Base-by-base conservation (phyloP, 2,113 vertebrate species). In the Miniopterus natalensis region DNA sequence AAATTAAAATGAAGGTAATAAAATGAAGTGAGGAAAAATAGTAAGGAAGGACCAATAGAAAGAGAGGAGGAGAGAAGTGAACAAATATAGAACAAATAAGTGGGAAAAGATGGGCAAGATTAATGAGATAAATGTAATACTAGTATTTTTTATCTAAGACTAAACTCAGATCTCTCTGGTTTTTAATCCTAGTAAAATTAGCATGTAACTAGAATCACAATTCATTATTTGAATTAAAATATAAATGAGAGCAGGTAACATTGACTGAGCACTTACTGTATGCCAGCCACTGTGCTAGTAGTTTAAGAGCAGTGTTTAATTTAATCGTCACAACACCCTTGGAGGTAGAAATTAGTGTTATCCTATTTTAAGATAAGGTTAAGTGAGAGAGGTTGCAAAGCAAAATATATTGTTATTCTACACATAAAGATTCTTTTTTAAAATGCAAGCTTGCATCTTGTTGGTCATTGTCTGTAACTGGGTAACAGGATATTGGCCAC, bases 401-500 rank as follows among this genome's bases (percentile, higher is more conserved):
- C 42, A 95, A 73, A 92, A 90, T 31, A 45, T 31, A 65, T 15
- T 68, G n/a, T 87, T 92, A 66, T 53, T 93, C 61, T 79, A n/a
- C 7, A 90, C 42, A 70, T 79, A 79, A 78, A 84, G 14, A 42
- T 36, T 61, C 31, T 75, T 79, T 74, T 79, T 84, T 94, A 90
- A 84, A 59, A 90, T 31, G 12, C 3, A 65, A 92, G 45, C 42
- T 71, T 75, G 36, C 42, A 7, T 45, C 25, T 63, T 77, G 31
- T 73, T 78, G 55, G 17, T 36, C 55, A 89, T 89, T 55, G 11
- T 85, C 65, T 70, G 21, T 61, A 61, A 71, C 1, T 61, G 29
- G 36, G 40, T 91, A 85, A 88, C 14, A 66, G n/a, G n/a, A 88
- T 42, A 68, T 25, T 93, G 89, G 53, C 49, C 55, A 53, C 17